Evolutionary conservation across 2,113 vertebrate genomes (phyloP), one percentile per base, ranked within the genome.

Genomic region (Brachyhypopomus occidentalis): DNA sequence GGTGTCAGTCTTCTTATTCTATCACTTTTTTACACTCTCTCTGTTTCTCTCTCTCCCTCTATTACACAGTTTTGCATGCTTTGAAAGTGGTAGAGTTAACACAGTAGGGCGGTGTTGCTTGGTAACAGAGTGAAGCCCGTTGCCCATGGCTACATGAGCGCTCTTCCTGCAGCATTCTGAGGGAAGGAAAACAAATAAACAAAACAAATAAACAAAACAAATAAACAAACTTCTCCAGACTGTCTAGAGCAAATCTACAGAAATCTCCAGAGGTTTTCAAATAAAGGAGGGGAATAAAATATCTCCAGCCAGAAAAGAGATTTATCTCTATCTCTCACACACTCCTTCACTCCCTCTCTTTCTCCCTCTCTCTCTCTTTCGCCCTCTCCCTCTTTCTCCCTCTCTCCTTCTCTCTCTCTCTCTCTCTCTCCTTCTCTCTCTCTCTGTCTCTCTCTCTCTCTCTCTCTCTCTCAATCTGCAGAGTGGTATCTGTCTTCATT

Each of bases 81-180:
- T 80, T 75, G 63, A 84, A 66, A 79, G 76, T 77, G 77, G 76
- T 71, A 80, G 80, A 87, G 82, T 84, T 75, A 78, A 83, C 86
- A 86, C 86, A 86, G 86, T 86, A 88, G 84, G 83, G 84, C 82
- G 82, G 84, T 84, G 86, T 83, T 88, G 86, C 83, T 88, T 86
- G 80, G 84, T 86, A 87, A 85, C 84, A 88, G 84, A 88, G 81
- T 83, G 83, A 88, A 86, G 84, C 84, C 83, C 80, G 83, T 87
- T 84, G 84, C 84, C 86, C 84, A 83, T 84, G 75, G 86, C 89
- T 90, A 90, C 89, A 90, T 84, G 84, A 87, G 84, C 83, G 78
- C 86, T 88, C 81, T 78, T 84, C 85, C 84, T 86, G 83, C 86
- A 88, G 87, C 85, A 84, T 88, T 81, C 74, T 67, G 75, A 80